phyloP scores from a whole-genome alignment of 2,888 invertebrate genomes.

The Noctua janthina region DNA sequence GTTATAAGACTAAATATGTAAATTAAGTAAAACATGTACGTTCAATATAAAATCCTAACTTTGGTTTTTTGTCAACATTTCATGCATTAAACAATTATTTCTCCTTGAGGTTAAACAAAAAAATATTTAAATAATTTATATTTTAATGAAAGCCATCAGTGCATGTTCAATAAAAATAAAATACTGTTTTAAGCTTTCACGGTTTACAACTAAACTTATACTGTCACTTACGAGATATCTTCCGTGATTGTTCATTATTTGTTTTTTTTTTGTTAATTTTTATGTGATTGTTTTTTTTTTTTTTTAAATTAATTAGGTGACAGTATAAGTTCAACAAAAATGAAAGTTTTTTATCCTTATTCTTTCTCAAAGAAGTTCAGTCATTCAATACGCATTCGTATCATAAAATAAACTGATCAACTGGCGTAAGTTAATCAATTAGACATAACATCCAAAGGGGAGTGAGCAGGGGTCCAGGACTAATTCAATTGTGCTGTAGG shows the following conservation, averaged over 20 bases:
- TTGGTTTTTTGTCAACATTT: neutral
- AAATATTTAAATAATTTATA: neutral
- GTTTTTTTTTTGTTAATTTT: too few relatives aligned
- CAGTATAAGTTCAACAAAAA: too few relatives aligned
- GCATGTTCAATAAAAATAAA: neutral
- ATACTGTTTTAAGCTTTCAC: too few relatives aligned
- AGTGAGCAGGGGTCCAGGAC: slow-evolving; percentile 52
- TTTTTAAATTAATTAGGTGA: too few relatives aligned
- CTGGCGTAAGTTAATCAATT: slow-evolving; percentile 67
- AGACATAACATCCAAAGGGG: slow-evolving; percentile 56
- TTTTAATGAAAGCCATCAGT: neutral
- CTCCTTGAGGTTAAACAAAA: neutral
- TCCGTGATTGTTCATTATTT: too few relatives aligned
- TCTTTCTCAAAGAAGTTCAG: slow-evolving; percentile 5
- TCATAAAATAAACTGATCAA: slow-evolving; percentile 61
- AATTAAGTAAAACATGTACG: neutral
- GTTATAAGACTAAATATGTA: neutral
- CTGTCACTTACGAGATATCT: too few relatives aligned
- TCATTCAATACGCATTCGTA: slow-evolving; percentile 32
- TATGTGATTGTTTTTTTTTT: too few relatives aligned
- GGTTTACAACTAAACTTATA: too few relatives aligned
- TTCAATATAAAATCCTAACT: neutral
- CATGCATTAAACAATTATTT: neutral
- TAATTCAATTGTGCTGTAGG: slow-evolving; percentile 63
- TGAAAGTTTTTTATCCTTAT: neutral